These are phyloP conservation scores for Motacilla alba DNA, from an alignment of 2,113 vertebrate species.

Conservation along the genomic window DNA sequence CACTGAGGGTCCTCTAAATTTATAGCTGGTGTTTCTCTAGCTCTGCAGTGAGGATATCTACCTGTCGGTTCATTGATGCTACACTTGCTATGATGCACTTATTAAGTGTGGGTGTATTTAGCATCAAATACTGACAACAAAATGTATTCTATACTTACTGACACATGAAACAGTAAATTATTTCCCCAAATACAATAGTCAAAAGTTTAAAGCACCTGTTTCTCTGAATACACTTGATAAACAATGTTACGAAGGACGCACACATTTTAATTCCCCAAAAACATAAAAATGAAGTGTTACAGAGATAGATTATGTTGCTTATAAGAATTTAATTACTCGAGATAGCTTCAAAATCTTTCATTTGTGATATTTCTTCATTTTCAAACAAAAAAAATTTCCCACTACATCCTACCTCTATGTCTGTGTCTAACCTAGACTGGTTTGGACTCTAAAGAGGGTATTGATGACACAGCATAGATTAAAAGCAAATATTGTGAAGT, in stretches of 20 bases:
- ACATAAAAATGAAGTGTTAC: not conserved
- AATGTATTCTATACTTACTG: not conserved
- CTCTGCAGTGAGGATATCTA: not conserved
- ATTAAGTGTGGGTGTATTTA: not conserved
- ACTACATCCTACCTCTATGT: not conserved
- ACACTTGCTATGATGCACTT: not conserved
- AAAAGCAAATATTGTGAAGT: not conserved
- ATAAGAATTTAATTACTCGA: not conserved
- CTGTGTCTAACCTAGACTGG: not conserved
- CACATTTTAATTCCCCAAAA: not conserved
- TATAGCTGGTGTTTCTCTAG: not conserved
- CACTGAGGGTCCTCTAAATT: not conserved
- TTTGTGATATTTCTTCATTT: not conserved
- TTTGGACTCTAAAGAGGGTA: not conserved
- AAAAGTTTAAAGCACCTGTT: constrained; percentile 7
- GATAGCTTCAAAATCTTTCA: not conserved
- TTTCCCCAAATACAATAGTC: not conserved
- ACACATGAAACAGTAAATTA: not conserved
- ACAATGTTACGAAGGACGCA: not conserved
- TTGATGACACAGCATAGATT: not conserved
- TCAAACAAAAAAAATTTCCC: not conserved
- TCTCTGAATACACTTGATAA: not conserved
- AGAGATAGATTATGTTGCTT: not conserved
- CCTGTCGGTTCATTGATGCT: not conserved
- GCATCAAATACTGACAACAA: not conserved